These are phyloP conservation scores for Malacoraja senta DNA, from an alignment of 2,797 vertebrate genomes.

Conservation along the genomic window DNA sequence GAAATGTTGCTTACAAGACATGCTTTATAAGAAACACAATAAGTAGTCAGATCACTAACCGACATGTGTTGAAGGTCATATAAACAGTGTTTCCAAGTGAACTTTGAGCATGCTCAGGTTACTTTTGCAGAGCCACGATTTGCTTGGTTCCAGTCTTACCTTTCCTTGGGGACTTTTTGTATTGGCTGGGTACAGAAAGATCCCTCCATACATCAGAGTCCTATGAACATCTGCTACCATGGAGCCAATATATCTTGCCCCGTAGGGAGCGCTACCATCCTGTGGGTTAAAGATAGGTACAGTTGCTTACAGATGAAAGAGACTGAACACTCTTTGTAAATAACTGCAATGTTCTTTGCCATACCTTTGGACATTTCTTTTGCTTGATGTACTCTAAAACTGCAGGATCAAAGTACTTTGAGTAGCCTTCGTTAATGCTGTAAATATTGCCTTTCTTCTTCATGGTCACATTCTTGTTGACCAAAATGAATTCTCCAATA, in stretches of 20 bases:
- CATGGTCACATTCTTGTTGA: conserved; percentile 79
- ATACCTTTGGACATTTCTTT: conserved; percentile 86
- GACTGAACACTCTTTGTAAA: not conserved
- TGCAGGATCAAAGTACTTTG: conserved; percentile 80
- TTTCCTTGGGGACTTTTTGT: conserved; percentile 88
- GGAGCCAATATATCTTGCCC: conserved; percentile 85
- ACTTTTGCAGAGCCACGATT: not conserved
- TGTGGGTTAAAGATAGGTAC: conserved; percentile 45
- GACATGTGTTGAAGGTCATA: not conserved
- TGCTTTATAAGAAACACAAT: not conserved
- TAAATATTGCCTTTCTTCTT: conserved; percentile 92
- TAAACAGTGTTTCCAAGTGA: not conserved
- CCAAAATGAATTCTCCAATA: conserved; percentile 92
- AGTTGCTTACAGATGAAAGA: not conserved
- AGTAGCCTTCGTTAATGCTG: conserved; percentile 92
- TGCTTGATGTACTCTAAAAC: conserved; percentile 81
- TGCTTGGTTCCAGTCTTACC: conserved; percentile 57
- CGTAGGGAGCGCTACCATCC: conserved; percentile 83
- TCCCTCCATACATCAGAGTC: conserved; percentile 88
- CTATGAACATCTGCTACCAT: conserved; percentile 96
- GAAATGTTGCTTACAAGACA: not conserved
- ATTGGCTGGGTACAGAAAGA: conserved; percentile 92
- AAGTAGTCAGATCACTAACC: not conserved
- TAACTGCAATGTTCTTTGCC: conserved; percentile 32
- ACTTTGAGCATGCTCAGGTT: not conserved